Evolutionary conservation across 2,113 vertebrate species (phyloP), one percentile per base, ranked within the genome.

Genomic region (Carassius auratus): DNA sequence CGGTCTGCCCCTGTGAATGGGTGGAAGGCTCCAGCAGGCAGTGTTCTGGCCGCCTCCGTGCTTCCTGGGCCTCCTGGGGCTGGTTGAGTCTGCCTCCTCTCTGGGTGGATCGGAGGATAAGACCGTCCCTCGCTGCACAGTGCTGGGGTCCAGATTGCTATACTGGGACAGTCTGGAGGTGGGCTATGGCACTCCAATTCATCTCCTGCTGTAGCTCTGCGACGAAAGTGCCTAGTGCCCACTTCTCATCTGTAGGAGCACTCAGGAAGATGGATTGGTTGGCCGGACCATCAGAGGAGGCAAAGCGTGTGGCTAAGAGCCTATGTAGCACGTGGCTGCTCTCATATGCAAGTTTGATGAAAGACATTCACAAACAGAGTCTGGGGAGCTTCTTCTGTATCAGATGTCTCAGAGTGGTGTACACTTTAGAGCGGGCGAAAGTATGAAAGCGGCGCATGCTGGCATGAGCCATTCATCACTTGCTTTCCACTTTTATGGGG

Each of bases 171-270:
- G 91, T 93, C 93, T 90, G 93, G 92, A 94, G 92, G 94, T 94
- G 93, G 94, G 91, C 87, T 91, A 93, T 86, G 92, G 93, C 92
- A 91, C 92, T 91, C 92, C 93, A 93, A 94, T 95, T 93, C 94
- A 94, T 98, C 97, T 97, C 98, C 97, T 94, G 93, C 95, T 92
- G 94, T 94, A 96, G 96, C 96, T 96, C 95, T 92, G 95, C 97
- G 93, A 94, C 91, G 92, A 93, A 93, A 93, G 93, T 93, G 93
- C 91, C 91, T 92, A 91, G 93, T 94, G 93, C 94, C 94, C 94
- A 92, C 92, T 94, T 90, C 92, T 92, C 93, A 91, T 93, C 93
- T 94, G 91, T 87, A 92, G 93, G 92, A 93, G 91, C 93, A 91
- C 93, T 95, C 94, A 95, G 92, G 93, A 95, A 95, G 95, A 95